Evolutionary conservation across 2,113 vertebrate species (phyloP), one percentile per base, ranked within the genome.

Genomic region (Lepus americanus): DNA sequence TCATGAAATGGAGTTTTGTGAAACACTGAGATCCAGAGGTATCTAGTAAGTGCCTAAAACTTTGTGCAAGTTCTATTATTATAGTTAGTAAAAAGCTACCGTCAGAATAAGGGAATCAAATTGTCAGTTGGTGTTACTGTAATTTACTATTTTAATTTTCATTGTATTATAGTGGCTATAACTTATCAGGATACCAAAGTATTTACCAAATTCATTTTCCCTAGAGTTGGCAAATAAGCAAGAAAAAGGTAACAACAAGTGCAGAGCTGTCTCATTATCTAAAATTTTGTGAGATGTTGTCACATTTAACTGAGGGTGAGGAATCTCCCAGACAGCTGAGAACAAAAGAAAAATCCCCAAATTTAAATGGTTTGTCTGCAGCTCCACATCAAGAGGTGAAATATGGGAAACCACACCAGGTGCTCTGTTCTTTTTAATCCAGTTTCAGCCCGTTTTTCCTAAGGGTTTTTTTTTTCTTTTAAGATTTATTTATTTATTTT

Each of bases 191-290:
- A 70, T 5, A 33, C 70, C 33, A 59, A 12, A 11, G 76, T 94
- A 53, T 87, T 73, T 92, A 87, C 13, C 11, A 67, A 88, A 86
- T 69, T 49, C 2, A 39, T 96, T 93, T 96, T 89, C 53, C 20
- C 92, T 88, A 61, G 13, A 86, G 72, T 93, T 25, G 67, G 31
- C 29, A 78, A 90, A 29, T 22, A 95, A 95, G 64, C 25, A 84
- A 85, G 39, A 55, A 61, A 29, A 79, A 80, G 61, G 6, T 19
- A 92, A 44, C 6, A 89, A 61, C 36, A 53, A 29, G 19, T 86
- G 55, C 8, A 73, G 67, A 85, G 6, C 77, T 78, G 31, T 67
- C 19, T 83, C 12, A 53, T 16, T 33, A 70, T 97, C 23, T 92
- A 59, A 90, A 76, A 80, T 81, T 94, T 77, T 86, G 23, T 8